A percentile compares a stretch with the other conserved stretches of the same genome.
Evolutionary conservation across 2,113 vertebrate species (phyloP).

Genomic region (Charina bottae): DNA sequence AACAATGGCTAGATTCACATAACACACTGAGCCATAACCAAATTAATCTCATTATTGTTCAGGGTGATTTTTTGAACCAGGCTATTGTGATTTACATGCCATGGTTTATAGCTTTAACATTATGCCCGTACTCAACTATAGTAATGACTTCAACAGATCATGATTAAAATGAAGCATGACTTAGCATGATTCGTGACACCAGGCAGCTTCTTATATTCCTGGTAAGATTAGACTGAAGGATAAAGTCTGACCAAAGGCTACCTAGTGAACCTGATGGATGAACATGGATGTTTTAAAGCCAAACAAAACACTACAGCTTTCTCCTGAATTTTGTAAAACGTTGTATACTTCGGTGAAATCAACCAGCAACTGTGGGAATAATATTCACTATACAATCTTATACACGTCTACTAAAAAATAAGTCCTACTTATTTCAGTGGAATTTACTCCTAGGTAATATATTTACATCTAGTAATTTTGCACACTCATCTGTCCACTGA

Average conservation of each 20-base stretch:
- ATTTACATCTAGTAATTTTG: not conserved
- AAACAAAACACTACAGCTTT: not conserved
- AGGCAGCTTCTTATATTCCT: not conserved
- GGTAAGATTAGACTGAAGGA: not conserved
- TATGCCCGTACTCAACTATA: not conserved
- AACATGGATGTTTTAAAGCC: not conserved
- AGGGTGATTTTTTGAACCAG: not conserved
- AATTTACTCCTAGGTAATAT: not conserved
- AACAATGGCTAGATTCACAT: not conserved
- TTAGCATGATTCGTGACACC: no score
- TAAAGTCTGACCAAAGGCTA: not conserved
- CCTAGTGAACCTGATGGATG: not conserved
- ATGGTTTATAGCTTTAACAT: not conserved
- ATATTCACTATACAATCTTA: not conserved
- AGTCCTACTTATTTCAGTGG: not conserved
- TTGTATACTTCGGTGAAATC: not conserved
- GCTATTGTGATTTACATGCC: not conserved
- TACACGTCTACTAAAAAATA: not conserved
- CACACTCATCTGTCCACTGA: not conserved
- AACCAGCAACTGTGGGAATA: not conserved
- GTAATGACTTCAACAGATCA: not conserved
- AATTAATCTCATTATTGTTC: not conserved
- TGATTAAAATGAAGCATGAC: not conserved
- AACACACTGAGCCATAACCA: not conserved
- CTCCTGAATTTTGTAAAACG: not conserved